phyloP scores from a whole-genome alignment of 30 jellyfish, hydroid and myxozoan species.

The Aurelia sp. region DNA sequence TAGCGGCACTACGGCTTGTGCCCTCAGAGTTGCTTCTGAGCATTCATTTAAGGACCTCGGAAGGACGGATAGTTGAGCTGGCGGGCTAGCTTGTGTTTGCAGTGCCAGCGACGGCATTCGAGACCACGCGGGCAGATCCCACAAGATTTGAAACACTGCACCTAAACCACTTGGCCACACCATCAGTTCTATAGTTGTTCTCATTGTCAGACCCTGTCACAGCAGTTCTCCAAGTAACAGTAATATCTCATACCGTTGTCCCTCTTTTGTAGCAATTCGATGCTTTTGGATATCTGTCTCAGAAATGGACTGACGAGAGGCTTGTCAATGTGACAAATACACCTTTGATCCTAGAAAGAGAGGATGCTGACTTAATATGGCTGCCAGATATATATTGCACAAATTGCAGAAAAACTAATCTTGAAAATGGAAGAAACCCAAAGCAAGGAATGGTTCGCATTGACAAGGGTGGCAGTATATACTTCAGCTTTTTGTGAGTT shows the following conservation, averaged over 20 bases:
- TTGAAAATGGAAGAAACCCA: constrained; percentile 39
- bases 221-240: background rate
- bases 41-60: too few relatives aligned
- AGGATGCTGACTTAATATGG: constrained; percentile 47
- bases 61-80: too few relatives aligned
- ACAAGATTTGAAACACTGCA: too few relatives aligned
- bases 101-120: too few relatives aligned
- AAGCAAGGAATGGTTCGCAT: constrained; percentile 37
- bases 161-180: too few relatives aligned
- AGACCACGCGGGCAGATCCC: too few relatives aligned
- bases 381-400: constrained; percentile 66
- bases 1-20: too few relatives aligned
- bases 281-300: constrained; percentile 45
- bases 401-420: constrained; percentile 51
- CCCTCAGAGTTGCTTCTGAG: too few relatives aligned
- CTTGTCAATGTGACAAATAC: constrained; percentile 15
- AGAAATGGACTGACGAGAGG: constrained; percentile 63
- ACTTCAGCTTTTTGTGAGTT: constrained; percentile 46
- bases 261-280: constrained; percentile 42
- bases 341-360: constrained; percentile 26
- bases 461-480: constrained; percentile 25
- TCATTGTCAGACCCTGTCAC: too few relatives aligned
- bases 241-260: background rate
- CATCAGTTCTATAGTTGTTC: too few relatives aligned
- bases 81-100: too few relatives aligned